phyloP scores from a whole-genome alignment of 1,140 invertebrate genomes.

The Achatina immaculata region DNA sequence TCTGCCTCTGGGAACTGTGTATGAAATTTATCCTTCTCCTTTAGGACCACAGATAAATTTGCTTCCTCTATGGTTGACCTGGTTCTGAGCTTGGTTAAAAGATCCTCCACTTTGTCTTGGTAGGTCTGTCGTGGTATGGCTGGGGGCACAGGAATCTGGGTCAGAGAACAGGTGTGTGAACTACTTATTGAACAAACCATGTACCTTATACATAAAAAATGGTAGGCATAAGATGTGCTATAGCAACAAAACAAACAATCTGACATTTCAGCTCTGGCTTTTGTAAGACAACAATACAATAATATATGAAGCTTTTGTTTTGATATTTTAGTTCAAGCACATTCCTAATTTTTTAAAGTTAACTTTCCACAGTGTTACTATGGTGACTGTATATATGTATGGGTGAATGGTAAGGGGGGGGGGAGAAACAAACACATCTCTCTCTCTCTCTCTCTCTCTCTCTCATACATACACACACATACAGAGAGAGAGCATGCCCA shows the following conservation, averaged over 20 bases:
- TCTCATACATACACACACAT: no score
- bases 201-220: not conserved
- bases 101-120: conserved; percentile 55
- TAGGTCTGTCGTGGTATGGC: conserved; percentile 51
- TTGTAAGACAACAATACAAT: not conserved
- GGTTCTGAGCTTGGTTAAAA: conserved; percentile 51
- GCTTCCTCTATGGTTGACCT: conserved; percentile 60
- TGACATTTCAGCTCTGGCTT: not conserved
- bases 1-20: conserved; percentile 61
- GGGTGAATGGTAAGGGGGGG: no score
- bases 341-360: no score
- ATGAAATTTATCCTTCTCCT: conserved; percentile 39
- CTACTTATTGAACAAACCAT: not conserved
- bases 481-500: no score
- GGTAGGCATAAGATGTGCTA: not conserved
- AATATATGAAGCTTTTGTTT: not conserved
- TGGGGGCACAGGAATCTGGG: conserved; percentile 50
- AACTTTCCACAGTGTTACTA: no score
- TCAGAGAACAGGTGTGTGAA: not conserved
- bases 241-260: not conserved
- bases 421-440: no score
- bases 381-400: no score
- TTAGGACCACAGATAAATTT: conserved; percentile 55
- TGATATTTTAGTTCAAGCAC: no score
- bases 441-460: no score